These are phyloP conservation scores for Leptatherina wallacei DNA, from an alignment of 2,797 vertebrate species.

Conservation along the genomic window DNA sequence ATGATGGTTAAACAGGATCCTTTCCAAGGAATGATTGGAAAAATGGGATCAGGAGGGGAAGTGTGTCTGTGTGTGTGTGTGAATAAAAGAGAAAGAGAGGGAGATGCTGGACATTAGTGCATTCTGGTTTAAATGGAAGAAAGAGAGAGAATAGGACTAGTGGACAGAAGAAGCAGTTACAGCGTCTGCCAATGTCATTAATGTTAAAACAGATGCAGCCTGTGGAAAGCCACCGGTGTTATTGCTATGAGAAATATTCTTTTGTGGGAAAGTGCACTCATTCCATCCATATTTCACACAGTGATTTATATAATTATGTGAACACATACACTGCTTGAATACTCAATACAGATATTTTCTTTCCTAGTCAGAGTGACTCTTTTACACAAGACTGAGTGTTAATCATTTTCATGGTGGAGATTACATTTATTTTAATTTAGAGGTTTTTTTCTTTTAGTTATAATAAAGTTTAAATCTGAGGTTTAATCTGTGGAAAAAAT, in stretches of 20 bases:
- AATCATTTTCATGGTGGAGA: constrained; percentile 20
- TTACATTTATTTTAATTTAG: neutral
- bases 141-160: constrained; percentile 17
- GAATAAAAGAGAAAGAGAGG: constrained; percentile 15
- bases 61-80: neutral
- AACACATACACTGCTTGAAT: neutral
- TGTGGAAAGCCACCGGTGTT: constrained; percentile 62
- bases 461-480: neutral
- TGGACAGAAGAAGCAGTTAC: constrained; percentile 33
- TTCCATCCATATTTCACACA: constrained; percentile 49
- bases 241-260: constrained; percentile 44
- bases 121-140: constrained; percentile 31
- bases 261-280: constrained; percentile 43
- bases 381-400: constrained; percentile 9
- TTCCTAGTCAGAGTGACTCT: constrained; percentile 1
- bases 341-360: neutral
- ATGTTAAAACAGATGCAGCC: constrained; percentile 46
- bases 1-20: constrained; percentile 68
- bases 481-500: no score
- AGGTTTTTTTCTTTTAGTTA: neutral
- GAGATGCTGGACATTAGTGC: constrained; percentile 29
- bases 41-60: constrained; percentile 44
- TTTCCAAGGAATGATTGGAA: constrained; percentile 68
- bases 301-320: constrained; percentile 23
- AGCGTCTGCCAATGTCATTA: constrained; percentile 58